Conservation (phyloP, 2,888 invertebrate species). For the Caenorhabditis afra region DNA sequence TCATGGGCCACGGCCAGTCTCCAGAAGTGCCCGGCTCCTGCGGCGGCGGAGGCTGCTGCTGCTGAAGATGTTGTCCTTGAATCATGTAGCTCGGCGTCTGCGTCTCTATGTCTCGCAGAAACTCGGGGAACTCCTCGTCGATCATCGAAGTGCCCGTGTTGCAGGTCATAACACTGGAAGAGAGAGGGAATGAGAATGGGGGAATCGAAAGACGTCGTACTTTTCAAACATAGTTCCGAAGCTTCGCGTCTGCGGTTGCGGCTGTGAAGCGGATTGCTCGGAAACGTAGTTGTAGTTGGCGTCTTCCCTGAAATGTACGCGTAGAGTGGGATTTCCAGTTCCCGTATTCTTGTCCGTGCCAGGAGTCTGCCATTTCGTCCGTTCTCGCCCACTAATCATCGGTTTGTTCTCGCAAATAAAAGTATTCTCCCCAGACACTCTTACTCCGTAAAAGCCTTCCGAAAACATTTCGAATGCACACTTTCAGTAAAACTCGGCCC, state of each 20-base stretch:
- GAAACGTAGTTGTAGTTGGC: constrained; percentile 16
- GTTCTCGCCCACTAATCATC: no score
- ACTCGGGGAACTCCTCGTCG: constrained; percentile 46
- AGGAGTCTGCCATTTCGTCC: no score
- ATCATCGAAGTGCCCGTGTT: constrained; percentile 57
- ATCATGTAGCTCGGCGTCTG: constrained; percentile 52
- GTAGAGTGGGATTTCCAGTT: no score
- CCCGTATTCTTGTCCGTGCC: no score
- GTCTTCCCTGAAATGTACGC: no score
- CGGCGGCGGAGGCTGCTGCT: background rate
- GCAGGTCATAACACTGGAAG: constrained; percentile 43
- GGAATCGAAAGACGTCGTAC: no score
- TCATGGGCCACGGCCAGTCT: constrained; percentile 37
- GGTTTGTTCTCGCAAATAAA: background rate
- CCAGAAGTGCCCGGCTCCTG: constrained; percentile 1
- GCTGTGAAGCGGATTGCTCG: background rate
- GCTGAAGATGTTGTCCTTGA: background rate
- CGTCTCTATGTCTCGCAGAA: constrained; percentile 59
- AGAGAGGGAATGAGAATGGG: background rate
- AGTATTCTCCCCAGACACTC: constrained; percentile 1
- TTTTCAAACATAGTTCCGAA: constrained; percentile 62
- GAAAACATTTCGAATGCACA: constrained; percentile 1
- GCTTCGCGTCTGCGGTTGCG: constrained; percentile 47
- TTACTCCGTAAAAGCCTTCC: background rate
- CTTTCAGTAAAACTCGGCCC: background rate